Conservation (phyloP, 2,113 vertebrate species). For the Pogonocichla stellata region DNA sequence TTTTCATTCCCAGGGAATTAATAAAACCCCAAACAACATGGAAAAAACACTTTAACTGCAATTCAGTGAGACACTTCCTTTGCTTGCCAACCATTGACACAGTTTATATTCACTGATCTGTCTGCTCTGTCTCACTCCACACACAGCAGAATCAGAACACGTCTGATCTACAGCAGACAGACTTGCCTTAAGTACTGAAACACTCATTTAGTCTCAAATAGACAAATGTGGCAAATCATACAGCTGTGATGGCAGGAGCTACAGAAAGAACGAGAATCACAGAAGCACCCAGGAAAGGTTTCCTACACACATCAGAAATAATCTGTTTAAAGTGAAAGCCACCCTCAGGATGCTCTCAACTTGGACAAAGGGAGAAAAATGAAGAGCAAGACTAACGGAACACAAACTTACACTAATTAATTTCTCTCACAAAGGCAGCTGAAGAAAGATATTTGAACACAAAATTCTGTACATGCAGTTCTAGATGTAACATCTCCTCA, state of each 20-base stretch:
- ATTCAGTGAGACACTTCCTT: not conserved
- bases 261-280: not conserved
- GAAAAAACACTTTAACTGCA: not conserved
- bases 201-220: not conserved
- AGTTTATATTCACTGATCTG: not conserved
- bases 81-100: not conserved
- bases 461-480: not conserved
- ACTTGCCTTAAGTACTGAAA: not conserved
- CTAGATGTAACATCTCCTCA: not conserved
- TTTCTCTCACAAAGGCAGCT: not conserved
- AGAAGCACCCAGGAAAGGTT: not conserved
- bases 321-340: not conserved
- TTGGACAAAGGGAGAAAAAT: not conserved
- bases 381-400: not conserved
- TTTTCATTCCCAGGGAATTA: not conserved
- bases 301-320: not conserved
- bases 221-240: not conserved
- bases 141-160: not conserved
- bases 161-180: not conserved
- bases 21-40: not conserved
- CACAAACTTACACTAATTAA: not conserved
- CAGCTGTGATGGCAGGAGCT: not conserved
- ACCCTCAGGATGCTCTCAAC: not conserved
- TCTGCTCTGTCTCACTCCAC: not conserved
- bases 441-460: not conserved